A percentile compares a stretch with the other conserved stretches of the same genome.
phyloP scores from a whole-genome alignment of 2,888 invertebrate genomes.

The Diarsia brunnea region DNA sequence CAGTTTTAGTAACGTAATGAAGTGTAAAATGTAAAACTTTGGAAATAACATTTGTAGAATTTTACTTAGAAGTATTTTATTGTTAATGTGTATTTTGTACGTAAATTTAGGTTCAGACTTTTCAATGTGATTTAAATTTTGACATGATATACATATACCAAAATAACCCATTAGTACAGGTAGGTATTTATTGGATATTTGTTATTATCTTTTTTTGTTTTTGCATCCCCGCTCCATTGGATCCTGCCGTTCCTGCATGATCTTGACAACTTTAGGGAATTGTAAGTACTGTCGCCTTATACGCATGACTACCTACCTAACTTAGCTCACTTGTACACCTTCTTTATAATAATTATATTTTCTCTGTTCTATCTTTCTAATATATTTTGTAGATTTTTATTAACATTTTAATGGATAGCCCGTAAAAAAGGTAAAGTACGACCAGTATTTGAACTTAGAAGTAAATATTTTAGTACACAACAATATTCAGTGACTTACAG shows the following conservation, averaged over 20 bases:
- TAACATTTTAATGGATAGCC: conserved; percentile 48
- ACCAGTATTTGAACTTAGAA: conserved; percentile 58
- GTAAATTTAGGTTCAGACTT: conserved; percentile 8
- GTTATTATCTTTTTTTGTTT: conserved; percentile 82
- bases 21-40: conserved; percentile 36
- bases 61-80: conserved; percentile 52
- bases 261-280: conserved; percentile 88
- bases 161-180: conserved; percentile 65
- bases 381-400: conserved; percentile 51
- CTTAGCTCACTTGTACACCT: conserved; percentile 39
- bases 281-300: conserved; percentile 84
- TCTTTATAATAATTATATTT: conserved; percentile 40
- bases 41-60: conserved; percentile 47
- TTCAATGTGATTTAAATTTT: neutral
- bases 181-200: conserved; percentile 73
- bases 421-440: conserved; percentile 68
- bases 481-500: conserved; percentile 54
- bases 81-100: conserved; percentile 51
- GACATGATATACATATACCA: conserved; percentile 46
- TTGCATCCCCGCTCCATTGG: conserved; percentile 84
- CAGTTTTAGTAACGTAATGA: conserved; percentile 49
- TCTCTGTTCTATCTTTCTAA: conserved; percentile 57
- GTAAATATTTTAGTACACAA: conserved; percentile 53
- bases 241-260: conserved; percentile 90
- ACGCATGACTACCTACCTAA: conserved; percentile 70